Evolutionary conservation across 2,113 vertebrate genomes (phyloP).

Genomic region (Gasterosteus nipponicus): DNA sequence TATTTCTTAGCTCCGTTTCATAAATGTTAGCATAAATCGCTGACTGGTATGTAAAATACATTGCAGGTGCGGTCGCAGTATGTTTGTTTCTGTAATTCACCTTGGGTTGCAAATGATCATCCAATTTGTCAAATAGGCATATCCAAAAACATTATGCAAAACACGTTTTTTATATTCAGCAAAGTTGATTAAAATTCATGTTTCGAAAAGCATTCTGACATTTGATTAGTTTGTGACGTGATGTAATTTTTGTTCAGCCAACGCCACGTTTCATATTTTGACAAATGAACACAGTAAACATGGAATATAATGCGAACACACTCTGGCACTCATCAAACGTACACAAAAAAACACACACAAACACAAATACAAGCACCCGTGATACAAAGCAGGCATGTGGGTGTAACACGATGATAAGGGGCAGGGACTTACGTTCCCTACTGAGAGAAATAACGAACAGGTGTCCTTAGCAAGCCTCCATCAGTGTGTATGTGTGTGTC

Average conservation of each 20-base stretch:
- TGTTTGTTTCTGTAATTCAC: background rate
- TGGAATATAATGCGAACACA: background rate
- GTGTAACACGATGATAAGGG: slow-evolving; percentile 56
- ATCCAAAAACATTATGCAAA: slow-evolving; percentile 6
- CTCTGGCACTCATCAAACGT: background rate
- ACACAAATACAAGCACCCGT: slow-evolving; percentile 40
- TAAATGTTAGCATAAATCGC: background rate
- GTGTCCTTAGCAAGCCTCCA: slow-evolving; percentile 59
- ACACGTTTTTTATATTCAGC: background rate
- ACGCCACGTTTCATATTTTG: background rate
- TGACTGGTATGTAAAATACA: background rate
- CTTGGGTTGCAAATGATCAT: background rate
- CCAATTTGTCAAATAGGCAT: slow-evolving; percentile 19
- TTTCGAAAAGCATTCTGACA: slow-evolving; percentile 12
- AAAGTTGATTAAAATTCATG: slow-evolving; percentile 1
- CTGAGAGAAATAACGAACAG: slow-evolving; percentile 75
- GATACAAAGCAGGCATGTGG: slow-evolving; percentile 36
- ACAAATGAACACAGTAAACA: slow-evolving; percentile 13
- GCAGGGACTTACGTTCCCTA: slow-evolving; percentile 47
- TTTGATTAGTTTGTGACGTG: slow-evolving; percentile 11
- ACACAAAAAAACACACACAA: slow-evolving; percentile 7
- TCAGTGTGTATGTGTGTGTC: slow-evolving; percentile 20
- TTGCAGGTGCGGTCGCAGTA: background rate
- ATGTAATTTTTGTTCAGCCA: background rate
- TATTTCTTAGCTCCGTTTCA: background rate